Evolutionary conservation across 2,797 vertebrate species (phyloP).

Genomic region (Pelobates cultripes): DNA sequence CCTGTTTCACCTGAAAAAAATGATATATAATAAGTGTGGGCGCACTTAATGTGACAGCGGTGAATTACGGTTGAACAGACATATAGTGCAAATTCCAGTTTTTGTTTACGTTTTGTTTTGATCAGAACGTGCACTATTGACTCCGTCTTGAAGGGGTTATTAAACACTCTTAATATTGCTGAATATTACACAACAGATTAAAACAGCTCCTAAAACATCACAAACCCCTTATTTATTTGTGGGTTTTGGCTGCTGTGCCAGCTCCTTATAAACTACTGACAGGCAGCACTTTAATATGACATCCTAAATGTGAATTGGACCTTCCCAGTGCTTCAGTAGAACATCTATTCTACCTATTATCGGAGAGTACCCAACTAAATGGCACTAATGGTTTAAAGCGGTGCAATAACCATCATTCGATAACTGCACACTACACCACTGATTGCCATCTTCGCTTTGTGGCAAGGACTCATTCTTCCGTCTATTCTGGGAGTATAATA

Average conservation of each 20-base stretch:
- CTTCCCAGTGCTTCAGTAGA: background rate
- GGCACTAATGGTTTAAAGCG: constrained; percentile 35
- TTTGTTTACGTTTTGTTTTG: too few species aligned
- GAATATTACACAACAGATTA: too few species aligned
- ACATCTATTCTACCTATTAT: constrained; percentile 17
- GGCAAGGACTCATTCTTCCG: background rate
- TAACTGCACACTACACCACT: constrained; percentile 44
- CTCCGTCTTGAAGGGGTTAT: too few species aligned
- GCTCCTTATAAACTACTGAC: background rate
- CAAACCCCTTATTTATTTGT: background rate
- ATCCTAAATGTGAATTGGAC: constrained; percentile 10
- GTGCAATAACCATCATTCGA: constrained; percentile 51
- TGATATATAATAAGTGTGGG: too few species aligned
- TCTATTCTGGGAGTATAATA: background rate
- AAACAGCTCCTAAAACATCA: too few species aligned
- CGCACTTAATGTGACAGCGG: too few species aligned
- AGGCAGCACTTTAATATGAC: constrained; percentile 24
- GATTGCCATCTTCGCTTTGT: constrained; percentile 25
- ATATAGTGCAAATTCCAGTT: too few species aligned
- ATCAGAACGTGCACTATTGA: too few species aligned
- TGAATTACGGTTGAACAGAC: too few species aligned
- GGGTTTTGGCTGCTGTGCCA: background rate
- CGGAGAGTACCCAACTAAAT: constrained; percentile 3
- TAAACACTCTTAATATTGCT: too few species aligned
- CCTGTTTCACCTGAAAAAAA: too few species aligned